Percentiles rank a stretch among this genome's conserved stretches.
These are phyloP conservation scores for Capra hircus DNA, from an alignment of 2,113 vertebrate species.

Conservation along the genomic window DNA sequence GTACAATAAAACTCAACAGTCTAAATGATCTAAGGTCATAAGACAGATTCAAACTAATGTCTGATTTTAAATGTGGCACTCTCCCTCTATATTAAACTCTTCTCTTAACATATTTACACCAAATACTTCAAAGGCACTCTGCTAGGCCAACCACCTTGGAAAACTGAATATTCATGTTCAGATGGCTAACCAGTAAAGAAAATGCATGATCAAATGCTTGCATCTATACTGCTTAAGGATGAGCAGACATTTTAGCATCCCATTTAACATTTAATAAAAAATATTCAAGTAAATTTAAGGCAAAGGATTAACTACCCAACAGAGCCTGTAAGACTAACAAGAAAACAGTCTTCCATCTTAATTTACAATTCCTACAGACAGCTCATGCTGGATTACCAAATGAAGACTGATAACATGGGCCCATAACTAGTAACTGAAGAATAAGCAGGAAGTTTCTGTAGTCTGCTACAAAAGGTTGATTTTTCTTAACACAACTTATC, in stretches of 20 bases:
- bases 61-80: background rate
- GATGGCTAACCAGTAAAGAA: background rate
- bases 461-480: background rate
- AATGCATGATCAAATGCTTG: background rate
- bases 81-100: background rate
- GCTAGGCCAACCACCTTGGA: background rate
- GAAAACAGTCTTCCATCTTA: background rate
- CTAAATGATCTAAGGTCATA: constrained; percentile 1
- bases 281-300: background rate
- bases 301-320: background rate
- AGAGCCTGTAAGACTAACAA: background rate
- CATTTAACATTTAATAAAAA: constrained; percentile 27
- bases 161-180: background rate
- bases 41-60: background rate
- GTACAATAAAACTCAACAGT: background rate
- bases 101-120: background rate
- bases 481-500: background rate
- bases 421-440: background rate
- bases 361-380: background rate
- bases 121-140: background rate
- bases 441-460: background rate
- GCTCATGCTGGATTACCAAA: background rate
- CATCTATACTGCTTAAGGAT: background rate
- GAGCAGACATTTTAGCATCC: background rate
- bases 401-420: background rate